phyloP scores from a whole-genome alignment of 2,888 invertebrate species.

The Gryllus longicercus region DNA sequence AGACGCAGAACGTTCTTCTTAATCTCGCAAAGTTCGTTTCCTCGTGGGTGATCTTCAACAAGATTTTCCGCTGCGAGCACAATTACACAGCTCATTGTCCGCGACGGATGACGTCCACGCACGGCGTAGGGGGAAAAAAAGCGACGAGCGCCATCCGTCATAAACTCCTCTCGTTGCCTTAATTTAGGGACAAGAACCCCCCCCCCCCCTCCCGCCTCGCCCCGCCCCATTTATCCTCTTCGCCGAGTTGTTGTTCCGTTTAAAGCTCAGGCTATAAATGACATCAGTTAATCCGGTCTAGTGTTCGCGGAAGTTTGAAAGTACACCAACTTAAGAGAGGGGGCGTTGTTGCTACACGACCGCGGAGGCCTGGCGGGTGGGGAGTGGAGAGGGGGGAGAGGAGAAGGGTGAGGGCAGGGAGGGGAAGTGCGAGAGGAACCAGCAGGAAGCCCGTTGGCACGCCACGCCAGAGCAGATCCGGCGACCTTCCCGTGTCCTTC shows the following conservation, averaged over 20 bases:
- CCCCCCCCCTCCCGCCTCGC: background rate
- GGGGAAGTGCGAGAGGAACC: background rate
- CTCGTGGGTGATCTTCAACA: no score
- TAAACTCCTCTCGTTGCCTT: background rate
- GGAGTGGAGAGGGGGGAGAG: background rate
- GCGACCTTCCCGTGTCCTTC: background rate
- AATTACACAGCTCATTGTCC: no score
- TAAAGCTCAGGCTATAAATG: conserved; percentile 10
- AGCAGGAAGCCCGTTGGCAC: background rate
- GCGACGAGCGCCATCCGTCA: no score
- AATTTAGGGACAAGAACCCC: background rate
- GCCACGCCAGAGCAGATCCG: background rate
- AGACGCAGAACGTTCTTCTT: no score
- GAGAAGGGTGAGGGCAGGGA: background rate
- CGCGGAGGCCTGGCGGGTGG: background rate
- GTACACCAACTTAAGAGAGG: conserved; percentile 10
- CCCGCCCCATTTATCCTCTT: background rate
- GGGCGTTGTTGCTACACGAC: background rate
- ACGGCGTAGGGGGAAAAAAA: no score
- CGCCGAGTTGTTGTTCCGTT: background rate
- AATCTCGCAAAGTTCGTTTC: no score
- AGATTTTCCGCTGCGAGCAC: no score
- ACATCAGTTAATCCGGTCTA: conserved; percentile 10
- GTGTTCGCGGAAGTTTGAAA: background rate
- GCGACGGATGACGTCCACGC: no score